Base-by-base conservation (phyloP, 2,888 invertebrate genomes). In the Noctua comes region DNA sequence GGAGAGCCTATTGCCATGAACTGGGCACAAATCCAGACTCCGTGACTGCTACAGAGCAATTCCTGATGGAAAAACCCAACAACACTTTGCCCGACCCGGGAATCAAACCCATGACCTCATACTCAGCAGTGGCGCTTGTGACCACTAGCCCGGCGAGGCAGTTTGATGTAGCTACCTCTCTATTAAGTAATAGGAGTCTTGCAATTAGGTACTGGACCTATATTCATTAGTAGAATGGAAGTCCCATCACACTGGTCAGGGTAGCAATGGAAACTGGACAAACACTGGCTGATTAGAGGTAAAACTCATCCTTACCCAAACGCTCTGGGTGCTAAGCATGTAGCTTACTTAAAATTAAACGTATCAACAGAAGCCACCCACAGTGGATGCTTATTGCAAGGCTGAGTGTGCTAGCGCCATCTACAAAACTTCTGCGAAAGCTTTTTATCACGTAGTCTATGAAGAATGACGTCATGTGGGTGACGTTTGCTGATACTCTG, bases 361-460 rank as follows among this genome's bases (percentile, higher is more conserved):
- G 18, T 48, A n/a, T 8, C 27, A 5, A 27, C 16, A 27, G n/a
- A n/a, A 46, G 0, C 2, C 1, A 51, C 54, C 54, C 13, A 43
- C n/a, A 18, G 8, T 21, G 27, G 7, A 36, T 51, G 36, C 54
- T 13, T 16, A 27, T 36, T 24, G n/a, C 21, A 0, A 51, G 48
- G 18, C 62, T 43, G 31, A 43, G 51, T 36, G 0, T 40, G 36
- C 27, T 54, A 70, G 36, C 66, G 78, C 70, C 78, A 70, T 83
- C 80, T 80, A 78, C 4, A 16, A n/a, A 46, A 66, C 3, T 31
- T 11, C 11, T 1, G 1, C 16, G 24, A 70, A 70, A 80, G 51
- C 36, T 46, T 59, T 51, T 13, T 36, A 18, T 51, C 40, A 62
- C 69, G 21, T 27, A 21, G 40, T 24, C 6, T 48, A 0, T 16